Evolutionary conservation across 2,888 invertebrate genomes (phyloP), one percentile per base, ranked within the genome.

Genomic region (Dicranocentrus wangi): DNA sequence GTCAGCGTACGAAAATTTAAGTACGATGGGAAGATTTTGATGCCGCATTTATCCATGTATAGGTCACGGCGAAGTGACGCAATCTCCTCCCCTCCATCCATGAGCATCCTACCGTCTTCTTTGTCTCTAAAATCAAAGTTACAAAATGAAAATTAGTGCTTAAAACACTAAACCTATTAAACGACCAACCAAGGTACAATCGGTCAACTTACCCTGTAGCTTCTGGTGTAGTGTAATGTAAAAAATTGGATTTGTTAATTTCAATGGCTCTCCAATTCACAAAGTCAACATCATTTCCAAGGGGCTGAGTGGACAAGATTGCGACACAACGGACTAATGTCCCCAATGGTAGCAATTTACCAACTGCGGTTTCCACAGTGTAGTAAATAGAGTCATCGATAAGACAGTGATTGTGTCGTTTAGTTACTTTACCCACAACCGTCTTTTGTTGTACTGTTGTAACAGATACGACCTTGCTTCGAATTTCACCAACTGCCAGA

Each of bases 291-390:
- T 23, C 23, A 43, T 90, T 90, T 89, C 93, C 92, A 85, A 92
- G 91, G 88, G 94, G 94, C 89, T 94, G 94, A 86, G 94, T 93
- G 1, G 92, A 91, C 87, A 94, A 93, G 3, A 91, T 91, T 73
- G 90, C 87, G 2, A 63, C 68, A 65, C 84, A 84, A 23, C 58
- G 51, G 10, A 87, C 93, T 88, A 90, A 90, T 86, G 93, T 92
- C 13, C 93, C 93, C 68, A 91, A 87, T 51, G 89, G 88, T 0
- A 93, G 92, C 42, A 90, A 90, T 0, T 91, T 91, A 69, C 93
- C 90, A 0, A 91, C 91, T 68, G 93, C 88, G 47, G 63, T 72
- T 90, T 90, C 90, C 85, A 90, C 91, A 39, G 91, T 89, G 85
- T 94, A 93, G 87, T 91, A 92, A 58, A 92, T 91, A 73, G 90